Evolutionary conservation across 37 sponge, comb jelly and placozoan genomes (phyloP), one percentile per base, ranked within the genome.

Genomic region (Ephydatia muelleri): DNA sequence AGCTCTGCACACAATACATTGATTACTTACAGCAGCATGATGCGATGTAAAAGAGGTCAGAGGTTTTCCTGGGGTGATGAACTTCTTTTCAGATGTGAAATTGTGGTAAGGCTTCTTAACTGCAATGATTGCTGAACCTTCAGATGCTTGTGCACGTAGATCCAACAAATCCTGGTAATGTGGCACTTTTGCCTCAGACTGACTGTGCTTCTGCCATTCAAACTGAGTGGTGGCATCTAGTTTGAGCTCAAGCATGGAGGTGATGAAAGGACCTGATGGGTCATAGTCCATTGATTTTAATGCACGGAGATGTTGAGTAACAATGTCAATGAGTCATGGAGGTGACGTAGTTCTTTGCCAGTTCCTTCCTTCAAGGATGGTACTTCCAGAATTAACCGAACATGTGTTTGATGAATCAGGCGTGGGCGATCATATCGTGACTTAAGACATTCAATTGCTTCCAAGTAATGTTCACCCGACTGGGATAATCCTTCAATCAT

Each of bases 151-250:
- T 72, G 80, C 80, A 36, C n/a, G n/a, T n/a, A n/a, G n/a, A n/a
- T 34, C 72, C 68, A 72, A 75, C 47, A 72, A 67, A 27, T 47
- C 32, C 22, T 39, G 28, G 32, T 38, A 40, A 27, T 82, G 73
- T 19, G 82, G 73, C 66, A 70, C 82, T 26, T 72, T 32, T 16
- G 82, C 39, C 23, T 83, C 65, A n/a, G 78, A 36, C 23, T 78
- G 79, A 48, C 72, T 79, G 79, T 85, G 86, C n/a, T 65, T 47
- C 72, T 85, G 86, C 86, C 86, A 85, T 31, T 85, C 86, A 33
- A 85, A 85, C 79, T 79, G 69, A 21, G 86, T 85, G 79, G 49
- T 77, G 6, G 70, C 27, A 28, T 84, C 85, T 3, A 84, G 78
- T 26, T 84, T 84, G 70, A 84, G 73, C 78, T 84, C 85, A 29